Evolutionary conservation across 2,888 invertebrate species (phyloP).

Genomic region (Altica lythri): DNA sequence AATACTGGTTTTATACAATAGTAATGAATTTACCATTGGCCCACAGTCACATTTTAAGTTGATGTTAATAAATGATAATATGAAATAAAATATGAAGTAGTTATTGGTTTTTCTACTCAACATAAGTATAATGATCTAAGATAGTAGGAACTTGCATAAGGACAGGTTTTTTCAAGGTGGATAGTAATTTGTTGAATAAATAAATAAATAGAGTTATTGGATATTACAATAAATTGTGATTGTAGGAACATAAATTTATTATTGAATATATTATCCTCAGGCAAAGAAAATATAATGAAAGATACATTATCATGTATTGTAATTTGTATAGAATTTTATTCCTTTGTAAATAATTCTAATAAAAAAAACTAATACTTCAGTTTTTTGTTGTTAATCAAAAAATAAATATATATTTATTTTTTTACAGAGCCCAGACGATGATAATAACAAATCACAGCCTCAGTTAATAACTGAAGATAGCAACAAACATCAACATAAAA

Average conservation of each 20-base stretch:
- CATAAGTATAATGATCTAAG: neutral
- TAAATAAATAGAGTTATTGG: neutral
- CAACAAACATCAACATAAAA: slow-evolving; percentile 50
- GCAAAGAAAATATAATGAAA: no score
- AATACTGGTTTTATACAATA: slow-evolving; percentile 5
- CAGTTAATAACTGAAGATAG: slow-evolving; percentile 19
- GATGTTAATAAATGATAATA: neutral
- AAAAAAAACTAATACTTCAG: no score
- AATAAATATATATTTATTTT: neutral
- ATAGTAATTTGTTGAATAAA: slow-evolving; percentile 10
- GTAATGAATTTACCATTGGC: slow-evolving; percentile 2
- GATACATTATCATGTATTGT: no score
- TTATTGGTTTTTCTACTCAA: neutral
- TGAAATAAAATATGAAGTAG: neutral
- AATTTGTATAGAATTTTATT: no score
- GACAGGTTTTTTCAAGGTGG: slow-evolving; percentile 12
- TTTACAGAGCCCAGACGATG: slow-evolving; percentile 43
- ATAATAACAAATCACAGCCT: slow-evolving; percentile 35
- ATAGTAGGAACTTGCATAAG: neutral
- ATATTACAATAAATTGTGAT: no score
- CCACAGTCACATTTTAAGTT: neutral
- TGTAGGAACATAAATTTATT: no score
- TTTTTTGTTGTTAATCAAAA: neutral
- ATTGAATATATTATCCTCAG: no score
- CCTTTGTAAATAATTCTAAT: no score